Evolutionary conservation across 2,888 invertebrate genomes (phyloP).

Genomic region (Antheraea assamensis): DNA sequence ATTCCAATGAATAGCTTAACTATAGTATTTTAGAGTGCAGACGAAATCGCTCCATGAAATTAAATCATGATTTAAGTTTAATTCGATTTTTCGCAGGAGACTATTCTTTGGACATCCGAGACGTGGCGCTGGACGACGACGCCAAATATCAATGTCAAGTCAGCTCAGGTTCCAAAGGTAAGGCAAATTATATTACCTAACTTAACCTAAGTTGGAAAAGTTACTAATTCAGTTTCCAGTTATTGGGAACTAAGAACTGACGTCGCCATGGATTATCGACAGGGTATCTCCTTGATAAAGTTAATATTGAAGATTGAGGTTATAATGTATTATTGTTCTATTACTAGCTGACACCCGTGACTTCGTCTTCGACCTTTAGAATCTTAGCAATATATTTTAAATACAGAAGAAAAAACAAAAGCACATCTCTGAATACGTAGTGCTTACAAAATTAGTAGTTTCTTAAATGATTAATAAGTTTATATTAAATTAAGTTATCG

Average conservation of each 20-base stretch:
- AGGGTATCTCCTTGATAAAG: not conserved
- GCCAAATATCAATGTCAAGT: conserved; percentile 98
- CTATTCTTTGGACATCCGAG: conserved; percentile 94
- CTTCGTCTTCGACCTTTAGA: too few relatives aligned
- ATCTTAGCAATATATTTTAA: too few relatives aligned
- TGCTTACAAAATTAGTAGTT: too few relatives aligned
- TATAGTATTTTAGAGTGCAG: too few relatives aligned
- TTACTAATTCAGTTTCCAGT: not conserved
- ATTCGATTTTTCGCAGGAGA: conserved; percentile 84
- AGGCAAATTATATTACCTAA: conserved; percentile 22
- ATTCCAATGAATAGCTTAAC: too few relatives aligned
- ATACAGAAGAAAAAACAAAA: too few relatives aligned
- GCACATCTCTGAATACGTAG: too few relatives aligned
- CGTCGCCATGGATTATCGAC: not conserved
- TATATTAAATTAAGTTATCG: too few relatives aligned
- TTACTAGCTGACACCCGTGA: too few relatives aligned
- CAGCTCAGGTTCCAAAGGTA: conserved; percentile 87
- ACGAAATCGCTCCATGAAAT: too few relatives aligned
- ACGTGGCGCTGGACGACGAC: conserved; percentile 95
- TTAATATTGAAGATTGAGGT: not conserved
- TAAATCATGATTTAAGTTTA: not conserved
- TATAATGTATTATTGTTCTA: not conserved
- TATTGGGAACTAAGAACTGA: not conserved
- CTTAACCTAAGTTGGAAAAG: not conserved
- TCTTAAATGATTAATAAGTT: too few relatives aligned